These are phyloP conservation scores for Palloptera scutellata DNA, from an alignment of 2,888 invertebrate genomes.

Conservation along the genomic window DNA sequence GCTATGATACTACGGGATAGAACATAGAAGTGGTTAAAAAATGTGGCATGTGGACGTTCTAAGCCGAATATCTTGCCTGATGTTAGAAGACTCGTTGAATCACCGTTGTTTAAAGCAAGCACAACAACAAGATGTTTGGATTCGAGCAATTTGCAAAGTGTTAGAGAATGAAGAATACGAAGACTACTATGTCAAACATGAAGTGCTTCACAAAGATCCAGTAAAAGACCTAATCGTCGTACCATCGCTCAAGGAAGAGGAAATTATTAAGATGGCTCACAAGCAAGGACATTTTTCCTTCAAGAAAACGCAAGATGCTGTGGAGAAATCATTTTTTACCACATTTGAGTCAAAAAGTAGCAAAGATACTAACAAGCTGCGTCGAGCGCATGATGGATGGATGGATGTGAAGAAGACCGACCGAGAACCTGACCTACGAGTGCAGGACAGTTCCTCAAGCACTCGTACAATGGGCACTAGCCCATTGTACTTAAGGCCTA, in stretches of 20 bases:
- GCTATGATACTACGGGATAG: conserved; percentile 44
- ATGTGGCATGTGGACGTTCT: conserved; percentile 31
- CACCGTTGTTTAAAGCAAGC: conserved; percentile 28
- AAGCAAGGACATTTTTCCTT: conserved; percentile 54
- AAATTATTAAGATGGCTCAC: conserved; percentile 55
- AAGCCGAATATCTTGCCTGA: conserved; percentile 23
- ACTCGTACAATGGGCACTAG: too few relatives aligned
- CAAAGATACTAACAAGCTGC: conserved; percentile 28
- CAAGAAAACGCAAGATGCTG: conserved; percentile 44
- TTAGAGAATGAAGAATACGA: conserved; percentile 29
- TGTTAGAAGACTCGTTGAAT: conserved; percentile 14
- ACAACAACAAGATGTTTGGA: conserved; percentile 24
- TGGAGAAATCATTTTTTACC: conserved; percentile 48
- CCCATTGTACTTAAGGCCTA: too few relatives aligned
- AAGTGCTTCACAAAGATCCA: conserved; percentile 31
- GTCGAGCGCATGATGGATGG: conserved; percentile 36
- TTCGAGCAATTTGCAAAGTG: conserved; percentile 29
- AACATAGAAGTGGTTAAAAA: conserved; percentile 48
- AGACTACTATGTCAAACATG: conserved; percentile 33
- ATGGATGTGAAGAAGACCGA: too few relatives aligned
- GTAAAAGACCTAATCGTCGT: conserved; percentile 46
- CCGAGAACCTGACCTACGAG: too few relatives aligned
- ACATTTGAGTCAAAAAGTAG: conserved; percentile 21
- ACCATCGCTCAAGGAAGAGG: conserved; percentile 49
- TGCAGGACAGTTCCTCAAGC: too few relatives aligned